Evolutionary conservation across 2,888 invertebrate species (phyloP).

Genomic region (Apodemia zela): DNA sequence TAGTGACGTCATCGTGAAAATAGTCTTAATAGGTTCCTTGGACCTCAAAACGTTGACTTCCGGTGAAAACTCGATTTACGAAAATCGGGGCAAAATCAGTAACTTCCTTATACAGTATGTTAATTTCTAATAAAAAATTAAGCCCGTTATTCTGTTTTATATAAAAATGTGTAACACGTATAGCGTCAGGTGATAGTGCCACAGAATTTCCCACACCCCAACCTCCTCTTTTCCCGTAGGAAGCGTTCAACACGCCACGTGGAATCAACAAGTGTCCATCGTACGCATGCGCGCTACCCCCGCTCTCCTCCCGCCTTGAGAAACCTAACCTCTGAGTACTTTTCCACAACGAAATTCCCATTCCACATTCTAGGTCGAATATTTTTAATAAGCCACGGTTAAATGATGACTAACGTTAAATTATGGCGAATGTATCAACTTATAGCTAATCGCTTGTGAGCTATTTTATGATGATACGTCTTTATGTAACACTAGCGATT

Average conservation of each 20-base stretch:
- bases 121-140: no score
- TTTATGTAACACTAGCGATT: neutral
- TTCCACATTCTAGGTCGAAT: conserved; percentile 32
- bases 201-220: conserved; percentile 12
- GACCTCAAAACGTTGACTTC: no score
- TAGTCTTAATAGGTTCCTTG: no score
- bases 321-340: conserved; percentile 50
- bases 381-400: conserved; percentile 23
- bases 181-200: conserved; percentile 17
- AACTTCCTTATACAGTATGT: no score
- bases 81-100: no score
- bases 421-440: conserved; percentile 4
- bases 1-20: no score
- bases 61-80: no score
- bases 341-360: conserved; percentile 51
- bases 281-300: conserved; percentile 53
- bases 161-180: neutral
- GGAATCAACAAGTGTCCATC: conserved; percentile 65
- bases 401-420: conserved; percentile 16
- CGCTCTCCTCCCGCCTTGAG: conserved; percentile 34
- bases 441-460: neutral
- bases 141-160: no score
- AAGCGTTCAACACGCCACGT: conserved; percentile 44
- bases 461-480: neutral
- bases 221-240: conserved; percentile 18